A percentile compares a stretch with the other conserved stretches of the same genome.
phyloP scores from a whole-genome alignment of 2,113 vertebrate species.

The Mungos mungo region DNA sequence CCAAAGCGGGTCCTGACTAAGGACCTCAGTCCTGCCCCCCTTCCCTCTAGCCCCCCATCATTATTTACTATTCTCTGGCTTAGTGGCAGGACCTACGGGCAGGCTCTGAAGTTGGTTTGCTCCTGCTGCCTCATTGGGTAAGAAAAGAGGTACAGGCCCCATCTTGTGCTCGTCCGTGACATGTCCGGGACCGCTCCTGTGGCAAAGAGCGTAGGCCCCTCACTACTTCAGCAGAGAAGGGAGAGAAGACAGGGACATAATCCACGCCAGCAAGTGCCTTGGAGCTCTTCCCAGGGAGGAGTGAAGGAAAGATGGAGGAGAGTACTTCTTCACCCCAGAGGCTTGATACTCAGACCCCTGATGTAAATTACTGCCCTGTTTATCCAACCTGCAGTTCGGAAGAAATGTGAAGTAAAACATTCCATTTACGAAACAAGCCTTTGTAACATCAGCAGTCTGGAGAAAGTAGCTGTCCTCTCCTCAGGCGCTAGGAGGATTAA shows the following conservation, averaged over 20 bases:
- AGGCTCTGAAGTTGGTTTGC: not conserved
- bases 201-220: not conserved
- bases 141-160: not conserved
- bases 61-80: not conserved
- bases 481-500: not conserved
- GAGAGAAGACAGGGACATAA: not conserved
- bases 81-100: not conserved
- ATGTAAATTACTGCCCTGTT: not conserved
- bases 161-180: not conserved
- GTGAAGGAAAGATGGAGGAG: not conserved
- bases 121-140: not conserved
- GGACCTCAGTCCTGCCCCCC: not conserved
- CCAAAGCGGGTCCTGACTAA: not conserved
- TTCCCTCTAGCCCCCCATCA: rapidly evolving
- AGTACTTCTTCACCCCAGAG: not conserved
- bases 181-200: not conserved
- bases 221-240: too few relatives aligned
- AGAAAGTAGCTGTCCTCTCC: not conserved
- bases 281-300: not conserved
- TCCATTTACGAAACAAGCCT: not conserved
- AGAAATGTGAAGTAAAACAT: not conserved
- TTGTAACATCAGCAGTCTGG: not conserved
- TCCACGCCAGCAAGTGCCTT: not conserved
- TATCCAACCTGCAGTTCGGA: not conserved
- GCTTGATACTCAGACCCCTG: not conserved